phyloP scores from a whole-genome alignment of 2,113 vertebrate genomes.

The Oxyruncus cristatus region DNA sequence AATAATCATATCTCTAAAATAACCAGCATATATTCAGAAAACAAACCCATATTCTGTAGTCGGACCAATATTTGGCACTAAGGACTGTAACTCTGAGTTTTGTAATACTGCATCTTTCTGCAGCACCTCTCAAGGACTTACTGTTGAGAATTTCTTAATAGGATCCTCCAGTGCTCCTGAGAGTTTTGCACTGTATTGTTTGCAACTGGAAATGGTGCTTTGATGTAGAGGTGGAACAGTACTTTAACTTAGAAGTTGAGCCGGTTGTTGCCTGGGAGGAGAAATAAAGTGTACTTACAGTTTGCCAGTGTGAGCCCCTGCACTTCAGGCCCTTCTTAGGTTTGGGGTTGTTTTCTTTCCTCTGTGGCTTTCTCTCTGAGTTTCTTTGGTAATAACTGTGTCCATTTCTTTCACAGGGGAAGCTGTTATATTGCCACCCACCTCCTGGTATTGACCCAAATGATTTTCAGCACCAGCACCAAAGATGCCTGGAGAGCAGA shows the following conservation, averaged over 20 bases:
- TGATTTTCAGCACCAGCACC: constrained; percentile 86
- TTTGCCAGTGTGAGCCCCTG: neutral
- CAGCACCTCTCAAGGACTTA: neutral
- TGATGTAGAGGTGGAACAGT: neutral
- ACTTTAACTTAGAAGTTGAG: neutral
- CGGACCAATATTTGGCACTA: neutral
- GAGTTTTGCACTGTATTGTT: neutral
- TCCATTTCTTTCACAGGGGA: constrained; percentile 77
- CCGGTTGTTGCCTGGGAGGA: neutral
- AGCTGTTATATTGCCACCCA: constrained; percentile 90
- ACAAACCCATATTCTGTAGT: neutral
- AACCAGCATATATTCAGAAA: neutral
- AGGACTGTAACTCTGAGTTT: neutral
- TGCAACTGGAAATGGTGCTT: neutral
- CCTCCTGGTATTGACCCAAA: constrained; percentile 80
- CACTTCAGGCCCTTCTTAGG: neutral
- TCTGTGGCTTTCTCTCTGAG: neutral
- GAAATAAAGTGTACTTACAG: neutral
- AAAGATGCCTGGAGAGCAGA: constrained; percentile 36
- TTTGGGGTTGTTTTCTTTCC: neutral
- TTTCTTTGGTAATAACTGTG: neutral
- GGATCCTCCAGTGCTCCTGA: neutral
- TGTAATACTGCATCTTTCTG: neutral
- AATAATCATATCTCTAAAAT: neutral
- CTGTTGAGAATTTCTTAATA: neutral